Conservation (phyloP, 2,113 vertebrate genomes). For the Cromileptes altivelis region DNA sequence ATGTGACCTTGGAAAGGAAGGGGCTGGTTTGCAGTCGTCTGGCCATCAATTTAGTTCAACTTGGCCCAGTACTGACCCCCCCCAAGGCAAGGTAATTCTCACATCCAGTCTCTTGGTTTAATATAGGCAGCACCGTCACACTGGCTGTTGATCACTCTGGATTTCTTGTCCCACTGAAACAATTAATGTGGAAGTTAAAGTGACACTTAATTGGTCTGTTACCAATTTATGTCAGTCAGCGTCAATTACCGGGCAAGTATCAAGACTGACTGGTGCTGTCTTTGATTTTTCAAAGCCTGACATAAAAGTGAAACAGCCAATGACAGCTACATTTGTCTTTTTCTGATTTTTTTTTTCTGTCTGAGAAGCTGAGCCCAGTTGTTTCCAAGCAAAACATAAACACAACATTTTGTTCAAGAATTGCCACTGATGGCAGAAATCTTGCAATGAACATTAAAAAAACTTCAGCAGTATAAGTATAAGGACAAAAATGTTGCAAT, state of each 20-base stretch:
- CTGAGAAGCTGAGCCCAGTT: background rate
- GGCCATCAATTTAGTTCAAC: constrained; percentile 4
- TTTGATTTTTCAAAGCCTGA: constrained; percentile 22
- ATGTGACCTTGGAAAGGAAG: constrained; percentile 48
- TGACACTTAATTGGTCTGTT: constrained; percentile 36
- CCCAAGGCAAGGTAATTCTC: constrained; percentile 33
- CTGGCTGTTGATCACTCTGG: constrained; percentile 26
- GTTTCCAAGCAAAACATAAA: background rate
- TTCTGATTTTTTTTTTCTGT: background rate
- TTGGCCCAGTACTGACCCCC: constrained; percentile 50
- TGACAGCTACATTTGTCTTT: background rate
- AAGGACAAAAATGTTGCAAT: background rate
- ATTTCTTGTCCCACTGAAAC: constrained; percentile 36
- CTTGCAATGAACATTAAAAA: background rate
- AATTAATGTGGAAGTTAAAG: constrained; percentile 42
- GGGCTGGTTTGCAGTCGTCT: constrained; percentile 38
- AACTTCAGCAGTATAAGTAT: no score
- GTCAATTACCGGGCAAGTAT: constrained; percentile 24
- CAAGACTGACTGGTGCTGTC: constrained; percentile 8
- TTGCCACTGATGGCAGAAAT: background rate
- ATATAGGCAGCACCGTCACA: constrained; percentile 29
- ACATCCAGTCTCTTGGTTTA: constrained; percentile 35
- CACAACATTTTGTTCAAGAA: background rate
- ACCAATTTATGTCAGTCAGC: constrained; percentile 29
- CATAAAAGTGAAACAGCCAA: background rate